These are phyloP conservation scores for Drosophila stalkeri DNA, from an alignment of 2,888 invertebrate genomes.

Conservation along the genomic window DNA sequence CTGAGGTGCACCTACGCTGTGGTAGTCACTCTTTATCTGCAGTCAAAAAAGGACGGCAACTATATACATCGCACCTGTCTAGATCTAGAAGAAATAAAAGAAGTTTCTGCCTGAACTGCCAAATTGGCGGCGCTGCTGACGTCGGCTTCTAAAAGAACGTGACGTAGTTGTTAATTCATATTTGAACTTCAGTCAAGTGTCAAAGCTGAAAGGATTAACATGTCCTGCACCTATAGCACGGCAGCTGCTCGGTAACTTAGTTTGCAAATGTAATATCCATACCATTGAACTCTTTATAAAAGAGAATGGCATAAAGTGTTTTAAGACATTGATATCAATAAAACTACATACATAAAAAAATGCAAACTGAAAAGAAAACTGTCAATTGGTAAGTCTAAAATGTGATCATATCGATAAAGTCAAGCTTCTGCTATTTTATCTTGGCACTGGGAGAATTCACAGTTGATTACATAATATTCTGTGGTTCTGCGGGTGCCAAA, in stretches of 20 bases:
- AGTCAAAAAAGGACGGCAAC: slow-evolving; percentile 71
- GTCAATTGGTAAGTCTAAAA: slow-evolving; percentile 14
- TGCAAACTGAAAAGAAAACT: neutral
- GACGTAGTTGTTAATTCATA: slow-evolving; percentile 77
- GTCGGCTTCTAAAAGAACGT: slow-evolving; percentile 55
- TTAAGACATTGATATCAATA: neutral
- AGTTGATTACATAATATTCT: slow-evolving; percentile 83
- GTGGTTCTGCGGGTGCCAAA: slow-evolving; percentile 86
- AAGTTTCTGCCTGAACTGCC: slow-evolving; percentile 57
- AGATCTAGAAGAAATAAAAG: slow-evolving; percentile 72
- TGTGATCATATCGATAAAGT: neutral
- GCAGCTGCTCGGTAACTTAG: slow-evolving; percentile 15
- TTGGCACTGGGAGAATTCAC: slow-evolving; percentile 86
- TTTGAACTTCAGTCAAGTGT: slow-evolving; percentile 83
- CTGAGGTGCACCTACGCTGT: slow-evolving; percentile 13
- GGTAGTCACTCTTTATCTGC: slow-evolving; percentile 21
- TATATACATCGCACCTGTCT: slow-evolving; percentile 65
- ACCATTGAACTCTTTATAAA: neutral
- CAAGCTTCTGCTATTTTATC: slow-evolving; percentile 71
- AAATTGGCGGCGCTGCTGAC: slow-evolving; percentile 22
- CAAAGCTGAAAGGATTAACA: slow-evolving; percentile 85
- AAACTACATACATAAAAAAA: neutral
- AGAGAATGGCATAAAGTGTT: neutral
- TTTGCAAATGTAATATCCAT: slow-evolving; percentile 21
- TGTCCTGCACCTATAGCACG: slow-evolving; percentile 76